Conservation (phyloP, 2,797 vertebrate genomes). For the Gouania willdenowi region DNA sequence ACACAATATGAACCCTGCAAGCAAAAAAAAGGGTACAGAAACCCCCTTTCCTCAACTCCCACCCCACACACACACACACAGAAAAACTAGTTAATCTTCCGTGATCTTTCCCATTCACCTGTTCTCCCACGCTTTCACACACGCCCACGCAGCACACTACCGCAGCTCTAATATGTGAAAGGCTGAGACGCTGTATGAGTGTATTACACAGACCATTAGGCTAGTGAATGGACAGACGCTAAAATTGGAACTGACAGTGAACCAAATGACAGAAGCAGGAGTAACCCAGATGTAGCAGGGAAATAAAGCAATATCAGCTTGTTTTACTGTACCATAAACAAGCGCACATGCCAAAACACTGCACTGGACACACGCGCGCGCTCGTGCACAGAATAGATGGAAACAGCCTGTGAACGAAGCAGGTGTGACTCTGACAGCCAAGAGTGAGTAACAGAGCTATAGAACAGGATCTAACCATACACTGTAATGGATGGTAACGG, state of each 20-base stretch:
- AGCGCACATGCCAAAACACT: conserved; percentile 1
- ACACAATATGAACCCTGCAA: no score
- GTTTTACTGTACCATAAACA: conserved; percentile 17
- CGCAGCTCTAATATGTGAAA: conserved; percentile 54
- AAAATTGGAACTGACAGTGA: conserved; percentile 58
- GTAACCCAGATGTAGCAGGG: conserved; percentile 30
- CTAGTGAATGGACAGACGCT: conserved; percentile 55
- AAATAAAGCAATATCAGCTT: conserved; percentile 26
- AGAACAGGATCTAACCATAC: not conserved
- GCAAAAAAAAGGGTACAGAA: no score
- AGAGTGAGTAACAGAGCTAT: not conserved
- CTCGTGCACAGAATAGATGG: not conserved
- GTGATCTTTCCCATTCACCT: conserved; percentile 19
- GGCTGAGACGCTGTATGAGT: conserved; percentile 57
- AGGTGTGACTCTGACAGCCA: no score
- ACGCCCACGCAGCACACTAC: conserved; percentile 3
- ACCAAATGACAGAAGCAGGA: conserved; percentile 52
- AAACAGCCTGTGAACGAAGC: not conserved
- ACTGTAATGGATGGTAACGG: not conserved
- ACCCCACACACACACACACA: conserved; percentile 6
- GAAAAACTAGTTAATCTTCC: conserved; percentile 5
- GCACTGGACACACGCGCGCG: not conserved
- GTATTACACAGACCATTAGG: conserved; percentile 72
- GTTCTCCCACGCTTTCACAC: conserved; percentile 11
- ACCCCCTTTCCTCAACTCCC: no score